These are phyloP conservation scores for Lanius collurio DNA, from an alignment of 2,113 vertebrate genomes.

Conservation along the genomic window DNA sequence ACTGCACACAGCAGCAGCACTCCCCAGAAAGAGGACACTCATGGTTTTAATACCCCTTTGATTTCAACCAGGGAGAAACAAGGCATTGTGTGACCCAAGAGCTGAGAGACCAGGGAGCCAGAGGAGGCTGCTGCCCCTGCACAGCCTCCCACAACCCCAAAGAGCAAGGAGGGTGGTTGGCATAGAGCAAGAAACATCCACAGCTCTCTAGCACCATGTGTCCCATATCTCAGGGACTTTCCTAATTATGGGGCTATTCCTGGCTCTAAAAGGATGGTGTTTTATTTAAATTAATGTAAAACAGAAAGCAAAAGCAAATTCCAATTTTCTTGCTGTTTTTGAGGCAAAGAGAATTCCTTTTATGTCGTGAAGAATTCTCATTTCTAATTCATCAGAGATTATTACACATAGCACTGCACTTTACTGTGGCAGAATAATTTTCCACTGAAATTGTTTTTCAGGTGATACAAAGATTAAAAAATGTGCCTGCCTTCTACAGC, in stretches of 20 bases:
- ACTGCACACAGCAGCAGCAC: background rate
- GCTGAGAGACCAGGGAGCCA: background rate
- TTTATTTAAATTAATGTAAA: background rate
- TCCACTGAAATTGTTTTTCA: background rate
- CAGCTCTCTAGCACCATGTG: rapidly evolving
- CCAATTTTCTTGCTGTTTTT: background rate
- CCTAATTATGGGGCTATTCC: background rate
- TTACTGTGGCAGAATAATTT: background rate
- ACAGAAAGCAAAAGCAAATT: background rate
- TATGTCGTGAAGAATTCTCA: background rate
- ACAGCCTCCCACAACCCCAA: background rate
- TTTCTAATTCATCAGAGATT: background rate
- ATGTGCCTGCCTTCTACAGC: background rate
- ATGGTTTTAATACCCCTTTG: background rate
- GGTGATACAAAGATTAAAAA: background rate
- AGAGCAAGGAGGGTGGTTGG: background rate
- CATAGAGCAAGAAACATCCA: background rate
- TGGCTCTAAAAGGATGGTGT: background rate
- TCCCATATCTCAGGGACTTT: background rate
- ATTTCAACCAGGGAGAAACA: background rate
- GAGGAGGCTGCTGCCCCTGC: background rate
- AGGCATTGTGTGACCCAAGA: background rate
- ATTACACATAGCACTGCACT: background rate
- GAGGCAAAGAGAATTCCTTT: background rate
- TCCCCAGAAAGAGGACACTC: background rate